Percentiles rank a stretch among this genome's conserved stretches.
These are phyloP conservation scores for Sarcophaga variegata DNA, from an alignment of 2,888 invertebrate species.

Conservation along the genomic window DNA sequence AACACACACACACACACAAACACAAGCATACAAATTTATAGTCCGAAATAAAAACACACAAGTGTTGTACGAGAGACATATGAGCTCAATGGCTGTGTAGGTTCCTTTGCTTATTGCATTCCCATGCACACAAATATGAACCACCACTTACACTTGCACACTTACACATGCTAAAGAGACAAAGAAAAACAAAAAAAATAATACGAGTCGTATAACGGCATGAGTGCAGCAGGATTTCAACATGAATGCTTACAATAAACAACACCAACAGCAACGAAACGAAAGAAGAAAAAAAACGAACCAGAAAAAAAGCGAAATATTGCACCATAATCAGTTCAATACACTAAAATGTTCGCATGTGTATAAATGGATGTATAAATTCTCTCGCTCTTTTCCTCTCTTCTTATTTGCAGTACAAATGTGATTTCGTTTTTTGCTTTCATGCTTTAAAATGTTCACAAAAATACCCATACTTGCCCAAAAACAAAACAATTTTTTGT, in stretches of 20 bases:
- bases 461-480: no score
- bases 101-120: neutral
- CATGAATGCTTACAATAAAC: constrained; percentile 56
- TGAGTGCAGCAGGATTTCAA: constrained; percentile 51
- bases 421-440: neutral
- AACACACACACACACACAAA: constrained; percentile 19
- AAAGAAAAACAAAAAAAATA: neutral
- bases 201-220: constrained; percentile 23
- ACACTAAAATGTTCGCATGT: neutral
- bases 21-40: neutral
- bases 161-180: neutral
- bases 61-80: neutral
- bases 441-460: neutral
- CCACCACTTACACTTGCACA: neutral
- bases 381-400: constrained; percentile 13
- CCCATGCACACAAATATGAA: neutral
- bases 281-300: neutral
- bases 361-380: neutral
- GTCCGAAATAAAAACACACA: neutral
- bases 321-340: constrained; percentile 51
- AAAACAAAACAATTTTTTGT: no score
- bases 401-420: neutral
- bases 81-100: constrained; percentile 45
- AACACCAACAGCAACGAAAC: constrained; percentile 18
- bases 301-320: constrained; percentile 8